Evolutionary conservation across 2,888 invertebrate species (phyloP), one percentile per base, ranked within the genome.

Genomic region (Drosophila bunnanda): DNA sequence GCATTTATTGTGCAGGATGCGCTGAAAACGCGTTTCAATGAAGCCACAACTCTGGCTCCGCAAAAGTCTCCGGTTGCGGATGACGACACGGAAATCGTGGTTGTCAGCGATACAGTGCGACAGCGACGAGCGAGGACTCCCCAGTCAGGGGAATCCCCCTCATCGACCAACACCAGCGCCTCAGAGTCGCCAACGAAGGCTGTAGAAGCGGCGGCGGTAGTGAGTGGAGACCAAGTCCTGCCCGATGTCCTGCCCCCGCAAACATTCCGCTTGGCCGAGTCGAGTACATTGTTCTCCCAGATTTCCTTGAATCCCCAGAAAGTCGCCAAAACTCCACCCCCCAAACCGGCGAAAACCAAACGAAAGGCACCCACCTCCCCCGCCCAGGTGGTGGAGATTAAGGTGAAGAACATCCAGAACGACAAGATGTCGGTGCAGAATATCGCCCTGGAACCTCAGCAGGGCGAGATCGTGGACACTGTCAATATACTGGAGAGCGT

Each of bases 281-380:
- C 95, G 75, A 96, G 96, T 90, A 94, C 94, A 41, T 93, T 95
- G 13, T 96, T 96, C 90, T 95, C 95, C 9, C 94, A 95, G 91
- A 95, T 96, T 75, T 95, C 95, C 0, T 92, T 93, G 28, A 93
- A 94, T 84, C 88, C 86, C n/a, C 30, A 44, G 4, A 62, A 72
- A 36, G 25, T 75, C 10, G 46, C 65, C 7, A 69, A 43, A 13
- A 22, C 28, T 7, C 56, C 76, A 7, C 75, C 76, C 5, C 62
- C 84, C 2, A 76, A 75, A 22, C 78, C 85, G 10, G 39, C 50
- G 1, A 73, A 88, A 64, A 92, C 91, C 79, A 92, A 90, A 54
- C 89, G 91, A 2, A 89, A 89, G 57, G 74, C 82, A 2, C 80
- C 80, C 0, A 66, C 69, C 50, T 89, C 67, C 13, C 93, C 8